A percentile compares a stretch with the other conserved stretches of the same genome.
These are phyloP conservation scores for Clinocottus analis DNA, from an alignment of 2,113 vertebrate genomes.

Conservation along the genomic window DNA sequence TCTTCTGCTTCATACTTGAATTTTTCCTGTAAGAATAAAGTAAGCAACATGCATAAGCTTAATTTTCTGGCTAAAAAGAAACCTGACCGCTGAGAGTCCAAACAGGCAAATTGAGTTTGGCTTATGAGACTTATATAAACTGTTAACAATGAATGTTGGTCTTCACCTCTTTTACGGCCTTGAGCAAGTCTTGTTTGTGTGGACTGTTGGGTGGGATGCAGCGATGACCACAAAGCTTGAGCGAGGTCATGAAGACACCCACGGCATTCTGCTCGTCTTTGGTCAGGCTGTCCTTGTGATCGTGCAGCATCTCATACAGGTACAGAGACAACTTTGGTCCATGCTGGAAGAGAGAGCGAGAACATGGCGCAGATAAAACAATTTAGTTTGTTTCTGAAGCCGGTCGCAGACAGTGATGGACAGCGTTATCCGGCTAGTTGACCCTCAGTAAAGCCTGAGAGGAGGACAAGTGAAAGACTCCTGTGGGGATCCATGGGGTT, in stretches of 20 bases:
- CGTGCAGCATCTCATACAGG: constrained; percentile 92
- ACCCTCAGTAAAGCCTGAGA: constrained; percentile 16
- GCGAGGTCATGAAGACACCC: constrained; percentile 87
- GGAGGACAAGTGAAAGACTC: constrained; percentile 17
- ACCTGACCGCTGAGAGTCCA: no score
- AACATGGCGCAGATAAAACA: background rate
- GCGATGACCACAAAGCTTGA: constrained; percentile 92
- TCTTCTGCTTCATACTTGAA: constrained; percentile 92
- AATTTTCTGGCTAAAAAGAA: background rate
- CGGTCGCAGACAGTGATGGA: background rate
- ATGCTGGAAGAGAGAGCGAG: constrained; percentile 81
- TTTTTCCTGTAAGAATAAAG: constrained; percentile 86
- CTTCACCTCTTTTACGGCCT: constrained; percentile 90
- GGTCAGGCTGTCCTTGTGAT: constrained; percentile 87
- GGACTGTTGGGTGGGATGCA: constrained; percentile 86
- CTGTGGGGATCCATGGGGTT: background rate
- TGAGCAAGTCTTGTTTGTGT: constrained; percentile 90
- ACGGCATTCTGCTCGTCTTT: constrained; percentile 87
- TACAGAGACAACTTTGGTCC: constrained; percentile 94
- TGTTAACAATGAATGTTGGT: background rate
- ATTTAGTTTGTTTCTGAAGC: background rate
- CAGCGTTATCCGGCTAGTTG: background rate
- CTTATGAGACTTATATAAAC: background rate
- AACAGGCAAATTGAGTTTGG: no score
- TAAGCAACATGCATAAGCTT: background rate